Evolutionary conservation across 2,888 invertebrate genomes (phyloP).

Genomic region (Gasteruption jaculator): DNA sequence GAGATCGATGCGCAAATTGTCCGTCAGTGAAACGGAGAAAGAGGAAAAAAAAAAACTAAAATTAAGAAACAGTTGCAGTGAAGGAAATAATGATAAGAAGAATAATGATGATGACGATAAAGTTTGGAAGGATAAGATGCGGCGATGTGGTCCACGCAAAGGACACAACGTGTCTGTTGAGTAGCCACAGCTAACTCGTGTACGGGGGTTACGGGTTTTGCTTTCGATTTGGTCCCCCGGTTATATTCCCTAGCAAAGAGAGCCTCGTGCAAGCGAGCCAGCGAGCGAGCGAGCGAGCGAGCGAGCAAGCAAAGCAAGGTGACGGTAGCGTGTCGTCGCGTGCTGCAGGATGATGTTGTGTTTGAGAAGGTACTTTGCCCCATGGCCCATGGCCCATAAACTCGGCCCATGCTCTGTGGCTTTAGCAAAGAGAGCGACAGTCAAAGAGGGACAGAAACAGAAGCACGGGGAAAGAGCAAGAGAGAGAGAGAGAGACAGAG

Average conservation of each 20-base stretch:
- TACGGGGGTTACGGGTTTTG: conserved; percentile 37
- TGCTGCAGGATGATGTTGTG: conserved; percentile 22
- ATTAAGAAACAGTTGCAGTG: too few species aligned
- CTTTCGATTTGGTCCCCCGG: conserved; percentile 31
- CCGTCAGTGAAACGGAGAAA: too few species aligned
- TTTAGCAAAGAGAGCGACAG: conserved; percentile 20
- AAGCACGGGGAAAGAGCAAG: conserved; percentile 11
- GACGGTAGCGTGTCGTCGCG: conserved; percentile 36
- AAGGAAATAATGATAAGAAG: too few species aligned
- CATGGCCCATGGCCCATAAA: conserved; percentile 28
- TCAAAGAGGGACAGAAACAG: conserved; percentile 9
- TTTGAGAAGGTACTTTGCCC: conserved; percentile 23
- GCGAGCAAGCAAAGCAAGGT: conserved; percentile 18
- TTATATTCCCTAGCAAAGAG: conserved; percentile 20
- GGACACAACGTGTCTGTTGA: conserved; percentile 40
- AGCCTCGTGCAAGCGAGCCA: conserved; percentile 3
- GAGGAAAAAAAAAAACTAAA: too few species aligned
- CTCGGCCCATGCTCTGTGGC: conserved; percentile 22
- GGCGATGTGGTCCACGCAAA: conserved; percentile 39
- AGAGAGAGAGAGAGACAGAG: conserved; percentile 3
- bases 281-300: conserved; percentile 3
- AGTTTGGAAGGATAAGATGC: conserved; percentile 19
- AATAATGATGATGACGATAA: too few species aligned
- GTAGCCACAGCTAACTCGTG: conserved; percentile 24
- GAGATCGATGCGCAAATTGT: too few species aligned